phyloP scores from a whole-genome alignment of 2,888 invertebrate species.

The Meganola albula region DNA sequence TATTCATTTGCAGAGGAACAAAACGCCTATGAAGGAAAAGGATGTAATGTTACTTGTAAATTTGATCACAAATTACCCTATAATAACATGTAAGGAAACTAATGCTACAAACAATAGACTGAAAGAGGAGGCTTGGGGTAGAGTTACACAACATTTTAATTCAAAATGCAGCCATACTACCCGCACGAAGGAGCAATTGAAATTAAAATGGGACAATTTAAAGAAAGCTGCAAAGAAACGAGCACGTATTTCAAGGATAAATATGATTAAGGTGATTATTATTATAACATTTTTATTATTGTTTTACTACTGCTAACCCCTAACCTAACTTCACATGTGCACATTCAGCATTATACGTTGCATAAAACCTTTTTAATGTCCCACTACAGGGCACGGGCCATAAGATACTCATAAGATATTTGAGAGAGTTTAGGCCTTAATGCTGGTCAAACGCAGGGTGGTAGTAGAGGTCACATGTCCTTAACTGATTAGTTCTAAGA shows the following conservation, averaged over 20 bases:
- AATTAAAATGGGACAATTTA: slow-evolving; percentile 11
- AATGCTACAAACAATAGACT: slow-evolving; percentile 17
- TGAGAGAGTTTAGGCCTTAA: too few relatives aligned
- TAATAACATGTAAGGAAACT: slow-evolving; percentile 7
- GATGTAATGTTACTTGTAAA: slow-evolving; percentile 2
- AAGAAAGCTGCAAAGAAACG: slow-evolving; percentile 9
- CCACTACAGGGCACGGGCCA: too few relatives aligned
- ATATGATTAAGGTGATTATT: slow-evolving; percentile 4
- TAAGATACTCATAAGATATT: too few relatives aligned
- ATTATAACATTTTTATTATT: background rate
- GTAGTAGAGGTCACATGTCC: too few relatives aligned
- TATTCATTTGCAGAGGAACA: too few relatives aligned
- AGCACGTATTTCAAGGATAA: slow-evolving; percentile 1
- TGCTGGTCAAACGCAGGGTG: too few relatives aligned
- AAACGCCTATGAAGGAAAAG: background rate
- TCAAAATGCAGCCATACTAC: slow-evolving; percentile 1
- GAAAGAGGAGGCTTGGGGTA: slow-evolving; percentile 20
- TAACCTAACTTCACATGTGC: background rate
- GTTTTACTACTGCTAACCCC: background rate
- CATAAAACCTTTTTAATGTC: too few relatives aligned
- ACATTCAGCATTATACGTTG: too few relatives aligned
- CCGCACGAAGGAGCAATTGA: slow-evolving; percentile 8
- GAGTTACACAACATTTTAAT: slow-evolving; percentile 14
- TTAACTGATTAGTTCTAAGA: too few relatives aligned
- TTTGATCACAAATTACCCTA: slow-evolving; percentile 1